Conservation (phyloP, 2,888 invertebrate genomes). For the Nomada goodeniana region DNA sequence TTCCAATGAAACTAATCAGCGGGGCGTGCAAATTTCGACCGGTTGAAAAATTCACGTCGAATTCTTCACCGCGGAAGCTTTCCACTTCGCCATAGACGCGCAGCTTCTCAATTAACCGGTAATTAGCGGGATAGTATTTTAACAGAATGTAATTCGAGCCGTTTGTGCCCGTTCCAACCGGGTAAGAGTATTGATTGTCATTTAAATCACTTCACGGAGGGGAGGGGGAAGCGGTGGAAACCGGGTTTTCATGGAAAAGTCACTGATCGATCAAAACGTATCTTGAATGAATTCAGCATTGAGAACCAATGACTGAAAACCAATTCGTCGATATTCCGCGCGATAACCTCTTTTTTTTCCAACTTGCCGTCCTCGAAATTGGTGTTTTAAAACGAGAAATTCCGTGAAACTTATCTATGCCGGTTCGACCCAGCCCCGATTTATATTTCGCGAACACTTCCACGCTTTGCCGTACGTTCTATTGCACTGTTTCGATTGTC, state of each 20-base stretch:
- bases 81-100: neutral
- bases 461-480: neutral
- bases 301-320: constrained; percentile 29
- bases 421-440: neutral
- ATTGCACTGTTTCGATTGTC: neutral
- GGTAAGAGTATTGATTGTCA: constrained; percentile 13
- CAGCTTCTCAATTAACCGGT: neutral
- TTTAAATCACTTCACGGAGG: constrained; percentile 16
- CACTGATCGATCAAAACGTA: constrained; percentile 40
- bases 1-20: too few relatives aligned
- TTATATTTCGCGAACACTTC: constrained; percentile 5
- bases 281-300: constrained; percentile 39
- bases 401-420: constrained; percentile 10
- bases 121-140: neutral
- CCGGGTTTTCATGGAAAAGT: constrained; percentile 25
- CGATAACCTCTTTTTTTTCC: constrained; percentile 16
- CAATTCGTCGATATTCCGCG: constrained; percentile 29
- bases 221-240: neutral
- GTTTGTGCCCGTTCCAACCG: neutral
- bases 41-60: neutral
- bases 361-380: constrained; percentile 6
- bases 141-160: neutral
- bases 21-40: too few relatives aligned
- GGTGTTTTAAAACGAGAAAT: constrained; percentile 21
- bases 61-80: neutral